These are phyloP conservation scores for Glaucidium brasilianum DNA, from an alignment of 2,113 vertebrate genomes.

Conservation along the genomic window DNA sequence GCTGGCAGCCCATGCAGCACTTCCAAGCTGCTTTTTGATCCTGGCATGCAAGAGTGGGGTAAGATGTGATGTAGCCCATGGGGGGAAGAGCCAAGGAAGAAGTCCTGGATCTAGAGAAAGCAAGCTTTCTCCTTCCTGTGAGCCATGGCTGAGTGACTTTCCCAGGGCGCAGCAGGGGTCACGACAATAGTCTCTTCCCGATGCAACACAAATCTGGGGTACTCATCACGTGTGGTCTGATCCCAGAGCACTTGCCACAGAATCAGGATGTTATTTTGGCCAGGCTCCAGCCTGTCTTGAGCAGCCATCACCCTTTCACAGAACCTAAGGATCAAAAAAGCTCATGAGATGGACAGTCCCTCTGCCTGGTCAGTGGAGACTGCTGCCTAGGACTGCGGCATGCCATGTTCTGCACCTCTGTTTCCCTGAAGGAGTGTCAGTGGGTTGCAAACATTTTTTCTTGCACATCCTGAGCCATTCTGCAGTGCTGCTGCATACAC, in stretches of 20 bases:
- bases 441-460: neutral
- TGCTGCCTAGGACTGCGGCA: neutral
- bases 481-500: neutral
- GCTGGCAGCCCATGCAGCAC: neutral
- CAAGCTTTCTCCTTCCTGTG: slow-evolving; percentile 5
- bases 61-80: neutral
- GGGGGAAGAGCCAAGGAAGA: neutral
- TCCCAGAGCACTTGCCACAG: slow-evolving; percentile 33
- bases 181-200: neutral
- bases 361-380: neutral
- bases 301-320: neutral
- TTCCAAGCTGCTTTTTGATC: neutral
- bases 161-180: neutral
- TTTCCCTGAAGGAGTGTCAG: neutral
- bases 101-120: neutral
- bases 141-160: neutral
- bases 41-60: neutral
- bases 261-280: slow-evolving; percentile 39
- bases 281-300: neutral
- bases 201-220: neutral
- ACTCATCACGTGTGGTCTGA: neutral
- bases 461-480: neutral
- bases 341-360: neutral
- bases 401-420: neutral
- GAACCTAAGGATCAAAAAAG: neutral